Conservation (phyloP, 2,888 invertebrate genomes). For the Tortricodes alternella region DNA sequence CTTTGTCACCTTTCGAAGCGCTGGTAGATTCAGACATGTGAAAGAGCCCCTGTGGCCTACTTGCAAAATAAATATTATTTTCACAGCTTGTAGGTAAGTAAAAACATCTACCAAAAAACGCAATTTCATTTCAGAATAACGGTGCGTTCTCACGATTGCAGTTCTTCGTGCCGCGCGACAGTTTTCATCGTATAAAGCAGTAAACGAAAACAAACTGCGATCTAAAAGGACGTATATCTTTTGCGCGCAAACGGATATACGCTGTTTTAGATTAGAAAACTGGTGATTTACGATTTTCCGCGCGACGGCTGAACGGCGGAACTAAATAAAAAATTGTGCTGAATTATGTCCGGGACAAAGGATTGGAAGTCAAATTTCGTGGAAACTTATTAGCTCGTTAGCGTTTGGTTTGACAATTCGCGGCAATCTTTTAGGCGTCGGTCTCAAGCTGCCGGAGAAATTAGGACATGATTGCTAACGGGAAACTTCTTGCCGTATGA, state of each 20-base stretch:
- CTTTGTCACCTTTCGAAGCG: too few species aligned
- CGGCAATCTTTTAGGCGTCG: too few species aligned
- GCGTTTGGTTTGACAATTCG: background rate
- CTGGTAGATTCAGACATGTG: too few species aligned
- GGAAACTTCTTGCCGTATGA: too few species aligned
- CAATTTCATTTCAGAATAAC: slow-evolving; percentile 13
- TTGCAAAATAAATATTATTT: too few species aligned
- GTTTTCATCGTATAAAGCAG: slow-evolving; percentile 14
- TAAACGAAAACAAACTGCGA: background rate
- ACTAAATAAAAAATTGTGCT: slow-evolving; percentile 28
- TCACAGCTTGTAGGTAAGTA: background rate
- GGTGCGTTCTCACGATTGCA: slow-evolving; percentile 25
- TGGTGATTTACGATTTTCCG: slow-evolving; percentile 30
- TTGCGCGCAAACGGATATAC: slow-evolving; percentile 21
- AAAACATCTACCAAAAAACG: slow-evolving; percentile 2
- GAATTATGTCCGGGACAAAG: slow-evolving; percentile 24
- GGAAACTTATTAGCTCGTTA: background rate
- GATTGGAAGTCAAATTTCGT: slow-evolving; percentile 5
- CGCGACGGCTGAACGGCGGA: slow-evolving; percentile 15
- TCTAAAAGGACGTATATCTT: background rate
- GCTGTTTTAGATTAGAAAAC: slow-evolving; percentile 12
- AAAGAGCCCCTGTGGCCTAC: too few species aligned
- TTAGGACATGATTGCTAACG: too few species aligned
- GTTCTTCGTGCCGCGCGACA: slow-evolving; percentile 18
- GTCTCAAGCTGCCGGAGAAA: too few species aligned